Percentiles rank a stretch among this genome's conserved stretches.
These are phyloP conservation scores for Calidris pugnax DNA, from an alignment of 2,113 vertebrate genomes.

Conservation along the genomic window DNA sequence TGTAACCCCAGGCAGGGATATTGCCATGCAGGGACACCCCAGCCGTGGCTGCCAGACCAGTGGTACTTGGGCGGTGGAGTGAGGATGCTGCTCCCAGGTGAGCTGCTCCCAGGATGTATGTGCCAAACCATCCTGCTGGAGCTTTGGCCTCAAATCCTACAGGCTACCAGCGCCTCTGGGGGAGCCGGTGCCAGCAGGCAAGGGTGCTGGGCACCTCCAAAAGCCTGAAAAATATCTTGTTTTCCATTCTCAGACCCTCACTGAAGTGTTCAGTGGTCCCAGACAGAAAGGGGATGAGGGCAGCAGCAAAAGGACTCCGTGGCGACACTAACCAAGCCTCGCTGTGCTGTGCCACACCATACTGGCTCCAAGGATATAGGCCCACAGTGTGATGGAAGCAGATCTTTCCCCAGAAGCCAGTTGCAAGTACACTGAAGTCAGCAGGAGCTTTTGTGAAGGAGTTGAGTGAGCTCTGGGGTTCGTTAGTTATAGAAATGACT, in stretches of 20 bases:
- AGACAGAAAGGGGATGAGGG: neutral
- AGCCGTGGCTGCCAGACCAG: neutral
- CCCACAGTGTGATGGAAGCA: neutral
- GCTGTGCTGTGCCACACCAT: neutral
- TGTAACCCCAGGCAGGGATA: neutral
- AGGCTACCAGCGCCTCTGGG: neutral
- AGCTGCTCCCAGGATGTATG: neutral
- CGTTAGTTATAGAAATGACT: neutral
- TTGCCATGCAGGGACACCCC: neutral
- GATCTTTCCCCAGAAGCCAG: neutral
- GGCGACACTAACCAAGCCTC: neutral
- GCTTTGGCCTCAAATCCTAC: neutral
- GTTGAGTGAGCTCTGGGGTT: neutral
- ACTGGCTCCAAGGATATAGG: neutral
- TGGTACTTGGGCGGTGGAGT: neutral
- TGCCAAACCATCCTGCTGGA: neutral
- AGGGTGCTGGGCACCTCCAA: neutral
- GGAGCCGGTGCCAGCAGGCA: neutral
- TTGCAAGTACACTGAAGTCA: neutral
- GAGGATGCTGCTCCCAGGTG: neutral
- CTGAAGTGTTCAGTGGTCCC: neutral
- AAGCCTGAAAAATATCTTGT: neutral
- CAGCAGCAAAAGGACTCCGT: neutral
- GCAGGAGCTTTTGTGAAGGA: neutral
- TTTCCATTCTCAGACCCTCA: neutral